Conservation (phyloP, 1,140 invertebrate species). For the Hypsibius dujardini region DNA sequence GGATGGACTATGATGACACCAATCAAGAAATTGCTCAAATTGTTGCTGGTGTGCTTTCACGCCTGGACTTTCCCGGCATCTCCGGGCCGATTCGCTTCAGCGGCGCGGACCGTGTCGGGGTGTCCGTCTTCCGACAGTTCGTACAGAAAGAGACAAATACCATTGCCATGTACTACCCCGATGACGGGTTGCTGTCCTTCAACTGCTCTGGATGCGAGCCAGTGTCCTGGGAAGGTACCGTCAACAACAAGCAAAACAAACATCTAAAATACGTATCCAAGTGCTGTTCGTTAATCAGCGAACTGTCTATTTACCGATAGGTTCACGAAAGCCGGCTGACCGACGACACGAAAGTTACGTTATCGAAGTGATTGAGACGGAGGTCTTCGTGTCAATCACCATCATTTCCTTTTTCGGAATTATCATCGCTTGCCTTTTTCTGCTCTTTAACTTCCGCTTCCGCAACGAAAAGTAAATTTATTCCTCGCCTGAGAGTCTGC, state of each 20-base stretch:
- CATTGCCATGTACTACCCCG: slow-evolving; percentile 56
- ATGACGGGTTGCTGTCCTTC: slow-evolving; percentile 44
- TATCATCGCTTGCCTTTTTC: slow-evolving; percentile 52
- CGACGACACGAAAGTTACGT: not conserved
- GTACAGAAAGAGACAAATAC: slow-evolving; percentile 50
- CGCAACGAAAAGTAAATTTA: slow-evolving; percentile 55
- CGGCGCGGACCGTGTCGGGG: slow-evolving; percentile 61
- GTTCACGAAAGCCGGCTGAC: not conserved
- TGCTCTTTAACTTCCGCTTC: slow-evolving; percentile 70
- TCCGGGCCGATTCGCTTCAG: slow-evolving; percentile 69
- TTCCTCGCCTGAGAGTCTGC: not conserved
- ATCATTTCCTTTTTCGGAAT: slow-evolving; percentile 55
- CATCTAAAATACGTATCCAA: too few species aligned
- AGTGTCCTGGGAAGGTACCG: slow-evolving; percentile 48
- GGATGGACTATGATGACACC: slow-evolving; percentile 48
- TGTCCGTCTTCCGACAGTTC: slow-evolving; percentile 63
- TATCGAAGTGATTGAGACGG: slow-evolving; percentile 52
- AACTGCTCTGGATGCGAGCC: slow-evolving; percentile 48
- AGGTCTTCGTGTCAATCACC: slow-evolving; percentile 49
- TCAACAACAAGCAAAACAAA: too few species aligned
- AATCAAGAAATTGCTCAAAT: slow-evolving; percentile 46
- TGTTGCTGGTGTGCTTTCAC: slow-evolving; percentile 48
- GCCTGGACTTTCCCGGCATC: slow-evolving; percentile 57
- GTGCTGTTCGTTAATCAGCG: too few species aligned
- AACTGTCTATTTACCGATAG: not conserved